Conservation (phyloP, 2,113 vertebrate genomes). For the Nyctibius bracteatus region DNA sequence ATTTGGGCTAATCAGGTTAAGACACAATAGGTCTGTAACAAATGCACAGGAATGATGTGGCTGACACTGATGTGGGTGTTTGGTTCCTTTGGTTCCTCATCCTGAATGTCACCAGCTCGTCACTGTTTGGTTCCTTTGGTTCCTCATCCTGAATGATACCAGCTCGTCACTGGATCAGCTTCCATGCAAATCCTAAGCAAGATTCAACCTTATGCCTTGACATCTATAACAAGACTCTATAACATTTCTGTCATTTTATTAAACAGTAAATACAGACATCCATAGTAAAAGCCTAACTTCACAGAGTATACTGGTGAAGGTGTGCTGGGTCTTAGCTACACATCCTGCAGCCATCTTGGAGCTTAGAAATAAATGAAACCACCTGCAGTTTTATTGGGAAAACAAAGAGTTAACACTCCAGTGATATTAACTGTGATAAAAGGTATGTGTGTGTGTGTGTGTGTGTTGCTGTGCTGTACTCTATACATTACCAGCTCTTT, state of each 20-base stretch:
- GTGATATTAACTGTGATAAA: neutral
- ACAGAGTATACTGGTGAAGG: neutral
- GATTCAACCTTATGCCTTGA: neutral
- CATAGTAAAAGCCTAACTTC: neutral
- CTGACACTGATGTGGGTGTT: neutral
- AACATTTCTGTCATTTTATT: neutral
- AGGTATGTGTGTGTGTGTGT: neutral
- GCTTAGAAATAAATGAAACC: neutral
- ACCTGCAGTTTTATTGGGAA: neutral
- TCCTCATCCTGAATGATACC: neutral
- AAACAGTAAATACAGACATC: neutral
- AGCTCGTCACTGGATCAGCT: neutral
- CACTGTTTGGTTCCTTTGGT: neutral
- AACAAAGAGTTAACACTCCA: neutral
- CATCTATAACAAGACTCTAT: fast-evolving
- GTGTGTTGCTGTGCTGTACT: neutral
- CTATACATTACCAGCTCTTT: constrained; percentile 33
- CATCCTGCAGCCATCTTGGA: neutral
- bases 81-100: neutral
- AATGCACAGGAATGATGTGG: neutral
- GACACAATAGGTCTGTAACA: neutral
- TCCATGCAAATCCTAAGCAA: neutral
- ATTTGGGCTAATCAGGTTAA: neutral
- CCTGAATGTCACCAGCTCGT: neutral
- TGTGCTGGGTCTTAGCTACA: neutral